These are phyloP conservation scores for Emydoidea blandingii DNA, from an alignment of 2,797 vertebrate species.

Conservation along the genomic window DNA sequence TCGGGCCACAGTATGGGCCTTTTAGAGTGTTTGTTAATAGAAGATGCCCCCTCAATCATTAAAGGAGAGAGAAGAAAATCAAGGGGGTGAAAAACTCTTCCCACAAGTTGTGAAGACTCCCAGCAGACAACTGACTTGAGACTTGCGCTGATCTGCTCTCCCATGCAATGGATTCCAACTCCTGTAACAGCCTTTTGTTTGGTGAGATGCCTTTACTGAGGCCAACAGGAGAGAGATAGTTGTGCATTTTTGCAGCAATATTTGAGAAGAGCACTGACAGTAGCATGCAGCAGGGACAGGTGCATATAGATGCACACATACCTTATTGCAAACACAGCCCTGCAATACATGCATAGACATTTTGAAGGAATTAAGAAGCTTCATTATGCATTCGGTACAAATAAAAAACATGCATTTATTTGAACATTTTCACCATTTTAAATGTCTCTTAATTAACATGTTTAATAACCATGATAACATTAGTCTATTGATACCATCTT, in stretches of 20 bases:
- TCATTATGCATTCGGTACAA: neutral
- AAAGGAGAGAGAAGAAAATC: neutral
- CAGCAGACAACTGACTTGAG: neutral
- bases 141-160: neutral
- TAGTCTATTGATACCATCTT: neutral
- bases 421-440: neutral
- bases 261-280: neutral
- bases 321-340: neutral
- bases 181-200: neutral
- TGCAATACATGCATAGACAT: neutral
- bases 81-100: neutral
- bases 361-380: neutral
- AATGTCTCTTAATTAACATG: neutral
- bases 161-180: neutral
- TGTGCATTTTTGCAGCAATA: neutral
- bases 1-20: neutral
- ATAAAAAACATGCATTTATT: neutral
- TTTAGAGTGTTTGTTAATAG: neutral
- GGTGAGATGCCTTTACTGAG: constrained; percentile 44
- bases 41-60: neutral
- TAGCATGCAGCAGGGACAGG: neutral
- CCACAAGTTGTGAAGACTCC: neutral
- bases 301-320: neutral
- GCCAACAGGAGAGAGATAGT: neutral
- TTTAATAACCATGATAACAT: neutral